Conservation (phyloP, 2,888 invertebrate genomes). For the Helleia helle region DNA sequence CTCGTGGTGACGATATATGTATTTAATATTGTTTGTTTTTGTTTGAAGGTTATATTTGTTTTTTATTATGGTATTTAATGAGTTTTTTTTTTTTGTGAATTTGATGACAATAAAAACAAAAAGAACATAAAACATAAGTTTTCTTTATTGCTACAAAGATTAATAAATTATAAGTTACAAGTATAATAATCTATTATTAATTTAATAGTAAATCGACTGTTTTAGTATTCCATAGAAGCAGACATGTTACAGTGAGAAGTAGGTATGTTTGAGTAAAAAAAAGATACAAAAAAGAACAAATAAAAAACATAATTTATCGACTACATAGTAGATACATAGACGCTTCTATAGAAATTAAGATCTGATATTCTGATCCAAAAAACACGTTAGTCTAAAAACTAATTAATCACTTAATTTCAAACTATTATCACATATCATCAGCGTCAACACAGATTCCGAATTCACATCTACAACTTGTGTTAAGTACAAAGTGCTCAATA, state of each 20-base stretch:
- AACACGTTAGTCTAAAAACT: constrained; percentile 17
- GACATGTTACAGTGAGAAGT: constrained; percentile 50
- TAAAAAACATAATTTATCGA: background rate
- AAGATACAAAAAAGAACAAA: background rate
- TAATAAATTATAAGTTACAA: constrained; percentile 8
- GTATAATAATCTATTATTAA: constrained; percentile 23
- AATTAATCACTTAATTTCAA: constrained; percentile 32
- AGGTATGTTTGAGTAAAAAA: constrained; percentile 22
- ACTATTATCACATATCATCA: constrained; percentile 62
- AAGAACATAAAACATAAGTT: constrained; percentile 26
- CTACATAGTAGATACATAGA: constrained; percentile 31
- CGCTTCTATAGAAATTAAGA: constrained; percentile 54
- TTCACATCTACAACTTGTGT: constrained; percentile 3
- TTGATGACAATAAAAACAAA: constrained; percentile 18
- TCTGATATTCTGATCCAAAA: constrained; percentile 25
- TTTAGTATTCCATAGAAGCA: constrained; percentile 55
- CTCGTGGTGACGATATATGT: constrained; percentile 39
- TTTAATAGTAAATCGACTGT: constrained; percentile 19
- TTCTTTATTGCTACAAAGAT: constrained; percentile 8
- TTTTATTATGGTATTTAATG: background rate
- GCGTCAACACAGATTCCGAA: constrained; percentile 25
- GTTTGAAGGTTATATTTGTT: background rate
- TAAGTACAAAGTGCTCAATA: background rate
- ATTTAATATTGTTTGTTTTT: background rate
- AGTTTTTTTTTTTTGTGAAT: background rate